Base-by-base conservation (phyloP, 2,797 vertebrate species). In the Glyptemys insculpta region DNA sequence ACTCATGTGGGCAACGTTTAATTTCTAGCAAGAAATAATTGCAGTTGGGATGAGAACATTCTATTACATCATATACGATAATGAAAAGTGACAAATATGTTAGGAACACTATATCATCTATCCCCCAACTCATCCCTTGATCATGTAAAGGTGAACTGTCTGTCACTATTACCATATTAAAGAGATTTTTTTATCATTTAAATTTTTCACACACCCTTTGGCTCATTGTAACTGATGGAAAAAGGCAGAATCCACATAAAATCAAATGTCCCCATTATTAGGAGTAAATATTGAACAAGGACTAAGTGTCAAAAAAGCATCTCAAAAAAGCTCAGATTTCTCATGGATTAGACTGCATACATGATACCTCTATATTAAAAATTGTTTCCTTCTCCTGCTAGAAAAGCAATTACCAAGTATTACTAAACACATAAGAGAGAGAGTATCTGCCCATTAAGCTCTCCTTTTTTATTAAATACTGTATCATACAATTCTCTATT, bases 61-160 rank as follows among this genome's bases (percentile, higher is more conserved):
- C 3, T 29, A 74, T 93, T 83, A 88, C 62, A 86, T 81, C 16
- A 53, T 10, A 15, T 18, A 83, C 6, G 56, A 31, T 23, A 91
- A 76, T 23, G 4, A 90, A 92, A 93, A 93, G 25, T 25, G 49
- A 65, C 49, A 90, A 92, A 44, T 79, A 88, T 0, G 14, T 59
- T 56, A 53, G 19, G 92, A 91, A 87, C 54, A 86, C 5, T 25
- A 34, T 47, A 81, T 53, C 56, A 83, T 47, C 62, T 18, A 4
- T 12, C 52, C 29, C 78, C 11, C 10, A n/a, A 88, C 88, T 56
- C 34, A 84, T 53, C 7, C 37, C 12, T 80, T 57, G 9, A 81
- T 14, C 21, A 11, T 72, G 5, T 54, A 52, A 84, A 88, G 88
- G 86, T 8, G 6, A 85, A 34, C 5, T 27, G 14, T 44, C 47